phyloP scores from a whole-genome alignment of 2,888 invertebrate species.

The Diarsia mendica region DNA sequence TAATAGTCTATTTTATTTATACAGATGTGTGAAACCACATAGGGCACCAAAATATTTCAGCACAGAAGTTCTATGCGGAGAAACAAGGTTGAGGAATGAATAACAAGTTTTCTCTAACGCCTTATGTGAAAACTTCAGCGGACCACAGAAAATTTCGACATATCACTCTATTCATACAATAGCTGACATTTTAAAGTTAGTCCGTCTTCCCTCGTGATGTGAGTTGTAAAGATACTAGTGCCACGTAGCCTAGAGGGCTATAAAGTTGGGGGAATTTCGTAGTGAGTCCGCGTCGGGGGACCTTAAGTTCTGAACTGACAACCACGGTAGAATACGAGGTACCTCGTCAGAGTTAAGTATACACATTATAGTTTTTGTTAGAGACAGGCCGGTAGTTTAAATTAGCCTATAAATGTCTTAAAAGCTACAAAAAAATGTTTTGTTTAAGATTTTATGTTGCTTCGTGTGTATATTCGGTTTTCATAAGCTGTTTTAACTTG shows the following conservation, averaged over 20 bases:
- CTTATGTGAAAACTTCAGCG: slow-evolving; percentile 12
- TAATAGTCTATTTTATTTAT: neutral
- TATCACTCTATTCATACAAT: slow-evolving; percentile 44
- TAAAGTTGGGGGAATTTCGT: slow-evolving; percentile 63
- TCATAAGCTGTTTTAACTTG: neutral
- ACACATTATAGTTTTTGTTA: slow-evolving; percentile 36
- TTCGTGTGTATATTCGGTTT: neutral
- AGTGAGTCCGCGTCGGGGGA: slow-evolving; percentile 54
- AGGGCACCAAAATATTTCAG: slow-evolving; percentile 5
- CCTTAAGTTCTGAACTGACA: slow-evolving; percentile 62
- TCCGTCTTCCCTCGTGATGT: slow-evolving; percentile 39
- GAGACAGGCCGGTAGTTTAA: slow-evolving; percentile 23
- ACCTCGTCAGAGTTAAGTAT: slow-evolving; percentile 38
- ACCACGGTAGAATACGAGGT: slow-evolving; percentile 48
- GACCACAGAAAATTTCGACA: slow-evolving; percentile 26
- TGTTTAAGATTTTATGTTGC: neutral
- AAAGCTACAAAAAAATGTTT: neutral
- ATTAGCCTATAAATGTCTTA: neutral
- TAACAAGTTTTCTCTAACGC: slow-evolving; percentile 31
- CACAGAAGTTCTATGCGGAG: neutral
- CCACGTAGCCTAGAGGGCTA: slow-evolving; percentile 51
- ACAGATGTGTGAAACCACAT: neutral
- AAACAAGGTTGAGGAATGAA: slow-evolving; percentile 14
- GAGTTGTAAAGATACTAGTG: slow-evolving; percentile 61
- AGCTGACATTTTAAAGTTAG: slow-evolving; percentile 54